Evolutionary conservation across 2,888 invertebrate genomes (phyloP), one percentile per base, ranked within the genome.

Genomic region (Heliconius ismenius): DNA sequence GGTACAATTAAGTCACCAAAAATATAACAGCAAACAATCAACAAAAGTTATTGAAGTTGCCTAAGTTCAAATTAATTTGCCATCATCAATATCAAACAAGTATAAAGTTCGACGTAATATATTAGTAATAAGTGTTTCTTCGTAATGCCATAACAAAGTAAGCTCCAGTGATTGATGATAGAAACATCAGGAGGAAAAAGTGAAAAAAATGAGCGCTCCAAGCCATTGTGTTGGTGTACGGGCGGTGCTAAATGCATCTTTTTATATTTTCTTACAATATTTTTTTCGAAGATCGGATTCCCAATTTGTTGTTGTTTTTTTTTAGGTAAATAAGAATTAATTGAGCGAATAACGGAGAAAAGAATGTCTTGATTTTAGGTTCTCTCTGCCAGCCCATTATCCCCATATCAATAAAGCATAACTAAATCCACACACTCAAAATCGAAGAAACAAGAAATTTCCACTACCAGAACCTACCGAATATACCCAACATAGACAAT

Each of bases 101-200:
- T 75, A 76, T 24, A 13, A 65, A 65, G 65, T 65, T 65, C 39
- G 65, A 65, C 65, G 74, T 79, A 76, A 65, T 75, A 76, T 79
- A 81, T 81, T 79, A 79, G 78, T 77, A 78, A 79, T 63, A 74
- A 77, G 76, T 76, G 72, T 75, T 78, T 63, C 73, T 67, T 67
- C 58, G 79, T 75, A 78, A 74, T 76, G 81, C 64, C 75, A 67
- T 74, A 78, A 78, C 79, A 80, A 78, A 74, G 78, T 74, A 73
- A 75, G 79, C 76, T 78, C 70, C 63, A 63, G 70, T 74, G 81
- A 81, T 81, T 79, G 81, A 81, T 81, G 80, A 76, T 74, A 73
- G 74, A n/a, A 73, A 68, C 74, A 78, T 75, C 74, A 72, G 70
- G 62, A 74, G 73, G 76, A 74, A 74, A 79, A 78, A 78, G 76